Evolutionary conservation across 2,797 vertebrate species (phyloP), one percentile per base, ranked within the genome.

Genomic region (Emydoidea blandingii): DNA sequence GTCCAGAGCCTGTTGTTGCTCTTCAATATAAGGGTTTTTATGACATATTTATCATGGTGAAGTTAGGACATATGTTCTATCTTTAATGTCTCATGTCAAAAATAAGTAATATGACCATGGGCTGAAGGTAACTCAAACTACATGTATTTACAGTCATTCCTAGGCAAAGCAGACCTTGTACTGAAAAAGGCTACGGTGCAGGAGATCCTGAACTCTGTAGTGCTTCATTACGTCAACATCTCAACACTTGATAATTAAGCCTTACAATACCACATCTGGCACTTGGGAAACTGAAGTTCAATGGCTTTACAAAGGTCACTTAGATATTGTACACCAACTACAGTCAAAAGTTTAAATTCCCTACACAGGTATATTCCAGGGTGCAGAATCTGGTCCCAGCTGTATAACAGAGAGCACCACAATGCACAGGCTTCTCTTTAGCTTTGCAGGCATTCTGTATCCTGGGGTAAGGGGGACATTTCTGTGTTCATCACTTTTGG

Each of bases 401-500:
- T 79, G 84, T 41, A n/a, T 88, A 84, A 49, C 62, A 1, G 0
- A 44, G 3, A 16, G 47, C 8, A 27, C 47, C 12, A 15, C 8
- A 14, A 11, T 7, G 18, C 47, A 1, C 25, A 65, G 21, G 1
- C 0, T 78, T 37, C 74, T 5, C 78, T 62, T 31, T 10, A 0
- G 0, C 50, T 84, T 87, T 91, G 53, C 54, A 54, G 4, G 34
- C 23, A n/a, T 91, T 80, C 59, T 27, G 6, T 2, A 0, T 89
- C 84, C 82, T 87, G 31, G 57, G 44, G 29, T 74, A 47, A 93
- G 85, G 53, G 72, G 65, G 74, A 10, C 12, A 9, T 44, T 74
- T 72, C 31, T 81, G 74, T 52, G 62, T 86, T 57, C 74, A 53
- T 18, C 85, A 18, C 27, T 59, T 86, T 79, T 90, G 81, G 19